Percentiles rank a stretch among this genome's conserved stretches.
phyloP scores from a whole-genome alignment of 2,113 vertebrate species.

The Nannobrachium achirus region DNA sequence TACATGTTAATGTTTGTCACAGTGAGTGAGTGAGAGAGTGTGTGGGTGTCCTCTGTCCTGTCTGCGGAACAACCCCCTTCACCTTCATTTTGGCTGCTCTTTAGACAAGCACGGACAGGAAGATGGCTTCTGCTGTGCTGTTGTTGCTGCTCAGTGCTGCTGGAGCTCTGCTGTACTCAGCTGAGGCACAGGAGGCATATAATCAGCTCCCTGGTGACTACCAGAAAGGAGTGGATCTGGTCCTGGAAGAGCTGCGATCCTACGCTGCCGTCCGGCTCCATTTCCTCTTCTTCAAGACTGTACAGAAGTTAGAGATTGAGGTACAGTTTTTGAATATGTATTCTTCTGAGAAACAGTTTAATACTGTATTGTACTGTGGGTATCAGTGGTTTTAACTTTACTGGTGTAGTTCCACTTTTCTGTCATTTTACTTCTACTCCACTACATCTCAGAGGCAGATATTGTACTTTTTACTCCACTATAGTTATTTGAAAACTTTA shows the following conservation, averaged over 20 bases:
- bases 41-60: conserved; percentile 14
- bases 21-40: conserved; percentile 31
- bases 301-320: conserved; percentile 53
- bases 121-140: conserved; percentile 61
- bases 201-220: conserved; percentile 36
- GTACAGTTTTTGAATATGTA: conserved; percentile 53
- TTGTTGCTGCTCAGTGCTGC: conserved; percentile 61
- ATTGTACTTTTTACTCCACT: too few relatives aligned
- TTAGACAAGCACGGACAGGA: conserved; percentile 11
- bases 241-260: conserved; percentile 48
- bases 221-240: conserved; percentile 68
- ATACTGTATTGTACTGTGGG: too few relatives aligned
- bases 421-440: too few relatives aligned
- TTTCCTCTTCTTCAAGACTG: conserved; percentile 69
- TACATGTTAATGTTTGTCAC: conserved; percentile 6
- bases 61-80: not conserved
- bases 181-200: conserved; percentile 44
- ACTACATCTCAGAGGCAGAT: too few relatives aligned
- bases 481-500: too few relatives aligned
- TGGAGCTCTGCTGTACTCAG: conserved; percentile 34
- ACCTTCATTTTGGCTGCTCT: not conserved
- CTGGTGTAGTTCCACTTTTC: too few relatives aligned
- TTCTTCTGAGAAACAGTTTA: not conserved
- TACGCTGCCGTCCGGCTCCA: conserved; percentile 57
- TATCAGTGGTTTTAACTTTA: too few relatives aligned